phyloP scores from a whole-genome alignment of 2,888 invertebrate genomes.

The Schrankia costaestrigalis region DNA sequence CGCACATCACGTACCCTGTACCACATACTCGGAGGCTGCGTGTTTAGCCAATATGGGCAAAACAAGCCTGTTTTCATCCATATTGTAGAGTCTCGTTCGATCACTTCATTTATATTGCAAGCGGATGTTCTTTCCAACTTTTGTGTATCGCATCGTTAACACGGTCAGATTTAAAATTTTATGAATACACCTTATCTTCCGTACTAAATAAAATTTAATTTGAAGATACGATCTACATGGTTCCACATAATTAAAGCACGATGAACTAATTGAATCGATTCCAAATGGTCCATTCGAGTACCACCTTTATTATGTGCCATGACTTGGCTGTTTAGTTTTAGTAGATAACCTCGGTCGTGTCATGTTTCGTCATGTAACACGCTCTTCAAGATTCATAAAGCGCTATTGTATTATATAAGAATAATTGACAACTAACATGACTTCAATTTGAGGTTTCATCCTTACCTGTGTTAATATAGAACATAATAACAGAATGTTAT shows the following conservation, averaged over 20 bases:
- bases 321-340: constrained; percentile 43
- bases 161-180: constrained; percentile 17
- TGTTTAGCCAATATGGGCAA: constrained; percentile 51
- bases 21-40: constrained; percentile 37
- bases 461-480: no score
- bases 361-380: constrained; percentile 33
- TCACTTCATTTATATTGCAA: constrained; percentile 62
- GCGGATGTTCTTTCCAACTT: constrained; percentile 46
- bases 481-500: no score
- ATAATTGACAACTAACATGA: constrained; percentile 5
- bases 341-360: constrained; percentile 28
- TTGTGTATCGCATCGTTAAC: constrained; percentile 36
- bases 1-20: constrained; percentile 26
- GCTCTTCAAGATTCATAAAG: constrained; percentile 16
- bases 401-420: constrained; percentile 11
- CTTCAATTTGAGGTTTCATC: no score
- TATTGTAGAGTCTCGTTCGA: constrained; percentile 52
- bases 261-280: constrained; percentile 49
- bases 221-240: constrained; percentile 29
- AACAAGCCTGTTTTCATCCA: constrained; percentile 56
- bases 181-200: constrained; percentile 3
- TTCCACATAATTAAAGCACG: constrained; percentile 34
- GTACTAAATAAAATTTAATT: constrained; percentile 14
- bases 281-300: constrained; percentile 38
- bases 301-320: constrained; percentile 52